Conservation (phyloP, 2,113 vertebrate species). For the Etheostoma cragini region DNA sequence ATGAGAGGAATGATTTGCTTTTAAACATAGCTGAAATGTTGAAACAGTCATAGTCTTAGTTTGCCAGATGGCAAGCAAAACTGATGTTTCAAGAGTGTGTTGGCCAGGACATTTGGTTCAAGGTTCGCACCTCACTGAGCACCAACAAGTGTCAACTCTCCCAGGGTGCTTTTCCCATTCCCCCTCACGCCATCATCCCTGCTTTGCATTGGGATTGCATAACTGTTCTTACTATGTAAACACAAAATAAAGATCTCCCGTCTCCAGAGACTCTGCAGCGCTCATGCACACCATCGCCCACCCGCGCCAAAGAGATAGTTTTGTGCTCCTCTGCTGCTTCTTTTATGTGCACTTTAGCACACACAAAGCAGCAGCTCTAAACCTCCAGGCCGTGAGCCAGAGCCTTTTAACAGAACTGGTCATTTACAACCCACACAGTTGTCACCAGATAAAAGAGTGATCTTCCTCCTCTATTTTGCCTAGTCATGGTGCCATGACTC, state of each 20-base stretch:
- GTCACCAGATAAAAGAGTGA: slow-evolving; percentile 51
- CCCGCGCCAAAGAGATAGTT: slow-evolving; percentile 34
- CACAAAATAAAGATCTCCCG: slow-evolving; percentile 55
- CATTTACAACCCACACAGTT: slow-evolving; percentile 49
- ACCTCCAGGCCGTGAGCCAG: slow-evolving; percentile 44
- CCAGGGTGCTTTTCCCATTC: slow-evolving; percentile 60
- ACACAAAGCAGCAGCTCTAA: slow-evolving; percentile 42
- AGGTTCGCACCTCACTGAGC: slow-evolving; percentile 75
- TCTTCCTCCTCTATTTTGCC: slow-evolving; percentile 38
- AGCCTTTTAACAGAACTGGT: slow-evolving; percentile 62
- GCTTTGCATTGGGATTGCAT: slow-evolving; percentile 69
- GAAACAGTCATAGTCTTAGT: slow-evolving; percentile 38
- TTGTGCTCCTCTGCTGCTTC: slow-evolving; percentile 43
- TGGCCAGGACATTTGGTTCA: slow-evolving; percentile 60
- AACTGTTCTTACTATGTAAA: slow-evolving; percentile 76
- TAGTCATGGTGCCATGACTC: slow-evolving; percentile 46
- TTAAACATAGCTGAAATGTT: slow-evolving; percentile 50
- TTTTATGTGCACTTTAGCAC: slow-evolving; percentile 27
- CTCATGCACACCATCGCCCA: slow-evolving; percentile 38
- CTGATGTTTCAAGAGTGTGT: slow-evolving; percentile 57
- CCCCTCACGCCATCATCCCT: slow-evolving; percentile 38
- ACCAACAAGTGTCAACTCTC: slow-evolving; percentile 77
- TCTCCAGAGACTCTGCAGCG: slow-evolving; percentile 30
- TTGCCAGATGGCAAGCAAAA: slow-evolving; percentile 63
- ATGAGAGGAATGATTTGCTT: slow-evolving; percentile 48